Evolutionary conservation across 2,797 vertebrate species (phyloP).

Genomic region (Chanos chanos): DNA sequence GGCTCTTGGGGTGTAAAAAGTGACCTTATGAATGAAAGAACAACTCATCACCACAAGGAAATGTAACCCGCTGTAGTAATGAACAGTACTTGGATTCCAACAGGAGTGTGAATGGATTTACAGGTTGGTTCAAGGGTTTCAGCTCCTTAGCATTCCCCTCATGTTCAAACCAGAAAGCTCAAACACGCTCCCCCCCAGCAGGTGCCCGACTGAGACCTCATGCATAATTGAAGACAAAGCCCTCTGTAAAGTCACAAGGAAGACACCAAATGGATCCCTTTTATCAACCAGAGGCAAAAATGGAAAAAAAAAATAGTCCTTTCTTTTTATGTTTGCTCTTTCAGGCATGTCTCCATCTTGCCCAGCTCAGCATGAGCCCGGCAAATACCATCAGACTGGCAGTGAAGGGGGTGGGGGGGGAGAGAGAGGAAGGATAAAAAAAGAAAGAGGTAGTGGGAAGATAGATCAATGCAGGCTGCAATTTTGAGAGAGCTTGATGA

Average conservation of each 20-base stretch:
- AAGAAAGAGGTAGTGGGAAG: constrained; percentile 8
- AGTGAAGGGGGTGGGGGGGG: neutral
- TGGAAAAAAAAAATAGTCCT: neutral
- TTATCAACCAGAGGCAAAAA: neutral
- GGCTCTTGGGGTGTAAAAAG: too few species aligned
- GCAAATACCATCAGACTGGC: constrained; percentile 19
- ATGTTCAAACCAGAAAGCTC: neutral
- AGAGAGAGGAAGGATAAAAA: neutral
- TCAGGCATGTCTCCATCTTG: constrained; percentile 17
- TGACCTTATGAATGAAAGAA: too few species aligned
- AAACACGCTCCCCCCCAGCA: neutral
- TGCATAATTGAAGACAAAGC: constrained; percentile 45
- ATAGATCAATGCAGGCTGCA: constrained; percentile 13
- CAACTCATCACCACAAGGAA: too few species aligned
- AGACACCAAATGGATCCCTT: constrained; percentile 15
- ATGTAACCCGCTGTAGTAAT: too few species aligned
- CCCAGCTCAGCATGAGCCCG: constrained; percentile 22
- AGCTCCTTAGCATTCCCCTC: neutral
- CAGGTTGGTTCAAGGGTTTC: neutral
- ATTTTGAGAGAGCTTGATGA: constrained; percentile 14
- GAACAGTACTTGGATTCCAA: neutral
- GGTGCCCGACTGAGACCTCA: constrained; percentile 11
- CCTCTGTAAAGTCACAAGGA: constrained; percentile 31
- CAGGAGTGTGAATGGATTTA: neutral
- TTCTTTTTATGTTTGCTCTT: neutral